phyloP scores from a whole-genome alignment of 2,113 vertebrate species.

The Acrocephalus arundinaceus region DNA sequence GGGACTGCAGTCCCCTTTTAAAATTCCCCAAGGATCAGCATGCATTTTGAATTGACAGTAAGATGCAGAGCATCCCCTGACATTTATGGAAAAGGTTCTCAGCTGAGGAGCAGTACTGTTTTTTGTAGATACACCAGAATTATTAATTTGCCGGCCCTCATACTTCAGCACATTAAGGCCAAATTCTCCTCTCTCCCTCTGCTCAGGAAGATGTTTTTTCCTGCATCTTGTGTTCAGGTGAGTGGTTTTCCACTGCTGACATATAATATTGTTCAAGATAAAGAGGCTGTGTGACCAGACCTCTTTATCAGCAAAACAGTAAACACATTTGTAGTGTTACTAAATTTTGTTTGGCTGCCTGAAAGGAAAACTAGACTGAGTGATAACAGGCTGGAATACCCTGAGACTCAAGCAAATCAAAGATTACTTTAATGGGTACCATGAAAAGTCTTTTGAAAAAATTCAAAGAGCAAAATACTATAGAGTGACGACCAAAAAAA shows the following conservation, averaged over 20 bases:
- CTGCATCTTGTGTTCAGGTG: neutral
- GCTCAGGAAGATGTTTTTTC: neutral
- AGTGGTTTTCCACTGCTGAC: neutral
- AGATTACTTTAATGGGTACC: conserved; percentile 2
- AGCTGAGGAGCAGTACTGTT: neutral
- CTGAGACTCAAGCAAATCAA: conserved; percentile 33
- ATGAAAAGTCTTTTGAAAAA: conserved; percentile 11
- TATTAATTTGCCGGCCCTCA: neutral
- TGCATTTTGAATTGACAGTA: neutral
- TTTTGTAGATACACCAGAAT: neutral
- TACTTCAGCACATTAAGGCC: neutral
- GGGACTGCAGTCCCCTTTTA: neutral
- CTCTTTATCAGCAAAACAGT: conserved; percentile 18
- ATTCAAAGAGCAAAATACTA: neutral
- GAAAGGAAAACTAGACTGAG: conserved; percentile 40
- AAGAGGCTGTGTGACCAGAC: conserved; percentile 3
- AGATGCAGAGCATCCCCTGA: neutral
- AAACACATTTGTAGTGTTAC: conserved; percentile 19
- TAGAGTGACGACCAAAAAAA: neutral
- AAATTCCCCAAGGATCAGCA: neutral
- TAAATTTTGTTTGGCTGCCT: conserved; percentile 28
- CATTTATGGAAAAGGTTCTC: neutral
- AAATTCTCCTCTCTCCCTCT: neutral
- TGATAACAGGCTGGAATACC: conserved; percentile 10
- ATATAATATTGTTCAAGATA: conserved; percentile 4